A percentile compares a stretch with the other conserved stretches of the same genome.
Conservation (phyloP, 2,888 invertebrate genomes). For the Chalcosyrphus nemorum region DNA sequence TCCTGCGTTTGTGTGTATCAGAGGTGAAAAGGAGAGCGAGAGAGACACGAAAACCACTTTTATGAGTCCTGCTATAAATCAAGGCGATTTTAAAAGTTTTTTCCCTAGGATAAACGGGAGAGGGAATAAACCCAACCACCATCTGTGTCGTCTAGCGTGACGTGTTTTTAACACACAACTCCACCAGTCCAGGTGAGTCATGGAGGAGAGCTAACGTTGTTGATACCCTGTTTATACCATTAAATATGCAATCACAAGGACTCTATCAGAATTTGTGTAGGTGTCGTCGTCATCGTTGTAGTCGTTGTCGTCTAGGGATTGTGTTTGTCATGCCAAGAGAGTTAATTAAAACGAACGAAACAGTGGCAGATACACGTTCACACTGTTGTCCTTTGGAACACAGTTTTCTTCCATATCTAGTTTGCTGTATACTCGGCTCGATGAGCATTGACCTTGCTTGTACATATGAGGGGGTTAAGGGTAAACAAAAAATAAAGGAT, state of each 20-base stretch:
- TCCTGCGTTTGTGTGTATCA: neutral
- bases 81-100: constrained; percentile 62
- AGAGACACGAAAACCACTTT: constrained; percentile 37
- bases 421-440: neutral
- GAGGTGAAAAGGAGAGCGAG: constrained; percentile 31
- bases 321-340: constrained; percentile 34
- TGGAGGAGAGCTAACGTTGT: constrained; percentile 8
- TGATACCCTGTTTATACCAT: constrained; percentile 56
- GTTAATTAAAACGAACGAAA: constrained; percentile 67
- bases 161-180: constrained; percentile 54
- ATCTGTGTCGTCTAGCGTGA: constrained; percentile 38
- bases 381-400: constrained; percentile 8
- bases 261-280: constrained; percentile 23
- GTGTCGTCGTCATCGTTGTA: constrained; percentile 6
- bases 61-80: constrained; percentile 65
- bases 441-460: constrained; percentile 48
- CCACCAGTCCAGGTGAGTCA: constrained; percentile 54
- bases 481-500: no score
- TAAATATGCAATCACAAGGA: constrained; percentile 60
- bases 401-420: constrained; percentile 23
- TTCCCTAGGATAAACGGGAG: constrained; percentile 23
- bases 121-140: constrained; percentile 23
- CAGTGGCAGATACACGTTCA: constrained; percentile 55
- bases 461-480: neutral
- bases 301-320: constrained; percentile 6